Evolutionary conservation across 2,888 invertebrate species (phyloP), one percentile per base, ranked within the genome.

Genomic region (Mythimna albipuncta): DNA sequence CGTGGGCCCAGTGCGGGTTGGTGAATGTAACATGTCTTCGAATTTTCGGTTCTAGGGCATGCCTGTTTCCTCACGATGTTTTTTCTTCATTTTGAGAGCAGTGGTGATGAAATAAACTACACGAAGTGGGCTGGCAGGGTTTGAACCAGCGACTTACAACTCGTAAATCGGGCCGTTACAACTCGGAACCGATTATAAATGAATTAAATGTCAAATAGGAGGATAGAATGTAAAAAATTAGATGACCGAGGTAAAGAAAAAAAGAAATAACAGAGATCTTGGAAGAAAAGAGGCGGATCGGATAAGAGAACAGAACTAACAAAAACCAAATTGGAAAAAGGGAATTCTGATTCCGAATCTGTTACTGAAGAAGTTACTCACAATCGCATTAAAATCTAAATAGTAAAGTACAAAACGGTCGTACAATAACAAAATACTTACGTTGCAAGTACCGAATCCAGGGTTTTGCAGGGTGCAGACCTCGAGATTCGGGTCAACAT

Each of bases 401-500:
- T 5, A 35, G 9, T 13, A 69, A 1, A 47, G 16, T 16, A 47
- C 6, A 19, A 11, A 38, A 6, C 7, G 5, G 26, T 3, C n/a
- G 58, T 55, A 41, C 2, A 26, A 6, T 0, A 57, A 13, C 11
- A 21, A 67, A 4, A 64, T 69, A 81, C 93, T 92, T 71, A 93
- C 94, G 50, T 92, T 91, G 83, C 94, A 94, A 70, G 90, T 92
- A 19, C 93, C 94, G 41, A 75, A 82, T 72, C 88, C 88, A 6
- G 75, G 26, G 0, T 88, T 76, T 81, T 89, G 90, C 86, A 88
- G 90, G 50, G 91, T 91, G 85, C 94, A 94, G 58, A 93, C 62
- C 65, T 93, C 94, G 44, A 93, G 83, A 55, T 89, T 84, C 0
- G 93, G 91, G 44, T 94, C 89, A 0, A 93, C 90, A 0, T 85